These are phyloP conservation scores for Piaya cayana DNA, from an alignment of 2,113 vertebrate species.

Conservation along the genomic window DNA sequence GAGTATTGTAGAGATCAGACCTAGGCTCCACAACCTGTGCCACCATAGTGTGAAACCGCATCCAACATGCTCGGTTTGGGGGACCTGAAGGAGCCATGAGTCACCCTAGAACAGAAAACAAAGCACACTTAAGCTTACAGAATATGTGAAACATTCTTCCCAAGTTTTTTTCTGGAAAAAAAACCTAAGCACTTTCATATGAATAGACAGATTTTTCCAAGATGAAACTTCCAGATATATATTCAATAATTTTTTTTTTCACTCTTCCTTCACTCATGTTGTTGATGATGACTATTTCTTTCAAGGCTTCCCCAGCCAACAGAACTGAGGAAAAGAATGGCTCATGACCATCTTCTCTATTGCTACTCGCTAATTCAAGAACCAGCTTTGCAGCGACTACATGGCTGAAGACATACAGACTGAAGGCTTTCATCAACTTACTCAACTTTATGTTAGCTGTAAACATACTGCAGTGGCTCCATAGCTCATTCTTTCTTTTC, in stretches of 20 bases:
- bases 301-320: not conserved
- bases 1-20: not conserved
- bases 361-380: not conserved
- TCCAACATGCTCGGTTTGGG: not conserved
- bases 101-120: not conserved
- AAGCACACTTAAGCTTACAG: not conserved
- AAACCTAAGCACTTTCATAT: not conserved
- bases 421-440: not conserved
- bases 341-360: not conserved
- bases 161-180: not conserved
- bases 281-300: not conserved
- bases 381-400: not conserved
- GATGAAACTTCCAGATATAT: not conserved
- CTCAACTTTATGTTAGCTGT: not conserved
- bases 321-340: not conserved
- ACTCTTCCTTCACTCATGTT: not conserved
- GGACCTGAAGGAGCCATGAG: not conserved
- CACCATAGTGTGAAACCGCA: not conserved
- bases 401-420: not conserved
- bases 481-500: not conserved
- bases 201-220: not conserved
- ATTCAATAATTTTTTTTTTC: not conserved
- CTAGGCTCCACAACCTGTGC: not conserved
- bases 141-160: not conserved
- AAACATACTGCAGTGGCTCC: not conserved